Evolutionary conservation across 1,140 invertebrate genomes (phyloP).

Genomic region (Atta cephalotes): DNA sequence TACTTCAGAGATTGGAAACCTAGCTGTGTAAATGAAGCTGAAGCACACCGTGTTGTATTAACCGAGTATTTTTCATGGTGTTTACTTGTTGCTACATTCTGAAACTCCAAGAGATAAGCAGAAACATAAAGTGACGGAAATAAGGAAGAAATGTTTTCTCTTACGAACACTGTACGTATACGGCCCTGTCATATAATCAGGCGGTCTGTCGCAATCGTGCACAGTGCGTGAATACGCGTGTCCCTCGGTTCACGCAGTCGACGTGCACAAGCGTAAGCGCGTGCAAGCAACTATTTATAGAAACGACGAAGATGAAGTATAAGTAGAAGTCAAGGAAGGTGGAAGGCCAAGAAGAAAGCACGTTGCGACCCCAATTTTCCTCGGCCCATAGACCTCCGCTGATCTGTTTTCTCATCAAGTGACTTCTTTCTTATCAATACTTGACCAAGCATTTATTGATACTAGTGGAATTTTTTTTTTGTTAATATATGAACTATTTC

Average conservation of each 20-base stretch:
- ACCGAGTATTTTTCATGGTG: background rate
- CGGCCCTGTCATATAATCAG: conserved; percentile 63
- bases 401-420: conserved; percentile 48
- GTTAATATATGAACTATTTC: background rate
- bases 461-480: background rate
- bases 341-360: conserved; percentile 75
- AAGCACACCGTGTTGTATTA: background rate
- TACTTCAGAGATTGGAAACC: background rate
- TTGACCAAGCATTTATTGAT: conserved; percentile 4
- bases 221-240: conserved; percentile 56
- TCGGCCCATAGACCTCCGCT: conserved; percentile 20
- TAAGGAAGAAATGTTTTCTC: conserved; percentile 37
- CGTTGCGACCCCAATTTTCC: conserved; percentile 68
- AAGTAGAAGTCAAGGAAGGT: conserved; percentile 67
- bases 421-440: conserved; percentile 25
- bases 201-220: conserved; percentile 41
- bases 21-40: background rate
- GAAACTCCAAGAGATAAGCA: too few relatives aligned
- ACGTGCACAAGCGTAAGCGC: conserved; percentile 51
- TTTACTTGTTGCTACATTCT: background rate
- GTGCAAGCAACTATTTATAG: conserved; percentile 67
- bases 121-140: background rate
- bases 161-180: background rate
- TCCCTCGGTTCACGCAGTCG: conserved; percentile 57
- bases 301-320: conserved; percentile 42